Base-by-base conservation (phyloP, 2,888 invertebrate genomes). In the Girardia tigrina region DNA sequence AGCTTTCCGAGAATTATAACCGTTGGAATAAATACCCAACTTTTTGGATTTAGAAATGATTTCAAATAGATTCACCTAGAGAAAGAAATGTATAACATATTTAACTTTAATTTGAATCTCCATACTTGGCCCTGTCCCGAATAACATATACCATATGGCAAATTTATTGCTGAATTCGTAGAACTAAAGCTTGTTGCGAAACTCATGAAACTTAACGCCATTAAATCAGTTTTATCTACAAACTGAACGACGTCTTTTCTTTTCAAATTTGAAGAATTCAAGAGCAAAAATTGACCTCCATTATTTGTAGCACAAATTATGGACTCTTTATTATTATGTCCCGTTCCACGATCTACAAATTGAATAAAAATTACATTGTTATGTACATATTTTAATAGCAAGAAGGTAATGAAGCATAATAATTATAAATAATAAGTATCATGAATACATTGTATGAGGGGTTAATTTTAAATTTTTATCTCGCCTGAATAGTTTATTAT, bases 121-220 rank as follows among this genome's bases (percentile, higher is more conserved):
- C n/a, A 20, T 56, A 56, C 56, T 16, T 56, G 56, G 23, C 56
- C 56, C 56, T 56, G 56, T 6, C 56, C 56, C n/a, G 56, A 56
- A 16, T 56, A 56, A 23, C n/a, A 56, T 4, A 56, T 16, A 20
- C 56, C 56, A 56, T 56, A 56, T 12, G 56, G 56, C 4, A 12
- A 56, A 56, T 12, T 6, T 4, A n/a, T 56, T 56, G 6, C 23
- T 4, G 56, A 12, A 16, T 4, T 4, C 4, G n/a, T 20, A 20
- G 23, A 56, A 8, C 20, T 8, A 56, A n/a, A 4, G 23, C n/a
- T 56, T 2, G 56, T 56, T 4, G 23, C 56, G 4, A 74, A 56
- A 71, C 28, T 26, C 27, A 75, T 28, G 26, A 70, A 75, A 29
- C 29, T 75, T 12, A 75, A 69, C 1, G 70, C 75, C 27, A 75